Base-by-base conservation (phyloP, 2,888 invertebrate genomes). In the Ceraclea dissimilis region DNA sequence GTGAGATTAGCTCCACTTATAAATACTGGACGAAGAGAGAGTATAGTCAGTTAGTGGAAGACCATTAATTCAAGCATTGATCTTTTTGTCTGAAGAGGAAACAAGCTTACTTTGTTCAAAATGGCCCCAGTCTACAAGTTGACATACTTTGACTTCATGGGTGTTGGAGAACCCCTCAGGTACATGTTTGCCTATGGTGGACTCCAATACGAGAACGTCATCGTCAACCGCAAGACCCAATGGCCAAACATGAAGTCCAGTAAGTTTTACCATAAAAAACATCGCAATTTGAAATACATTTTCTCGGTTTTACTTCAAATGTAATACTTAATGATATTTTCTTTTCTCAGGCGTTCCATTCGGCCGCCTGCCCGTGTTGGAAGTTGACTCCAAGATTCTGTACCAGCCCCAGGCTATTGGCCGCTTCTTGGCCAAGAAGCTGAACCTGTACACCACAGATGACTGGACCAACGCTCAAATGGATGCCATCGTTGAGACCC, bases 321-420 rank as follows among this genome's bases (percentile, higher is more conserved):
- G 33, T 13, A 33, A 33, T 33, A 33, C 33, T n/a, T n/a, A n/a
- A n/a, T n/a, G n/a, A n/a, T n/a, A n/a, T n/a, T n/a, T n/a, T n/a
- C n/a, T n/a, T n/a, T n/a, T 61, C 64, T 2, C 56, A 78, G 76
- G 65, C n/a, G 70, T 71, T 66, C 76, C 76, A 20, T 71, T 75
- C 67, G 70, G 71, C 2, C 73, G 72, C 56, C 60, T 74, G 53
- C 78, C 79, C 0, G 67, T 76, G 1, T 60, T 78, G 56, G 75
- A 76, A 57, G 68, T 76, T 19, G 73, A 76, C 55, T 73, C 73
- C 6, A 72, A 72, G 61, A 63, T 66, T 1, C 69, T 72, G 34
- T 67, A 69, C 59, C 75, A 77, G 60, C 72, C 74, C 2, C 69
- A 70, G 57, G 77, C 80, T 26, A 81, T 82, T 50, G 72, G 74